Evolutionary conservation across 2,113 vertebrate species (phyloP), one percentile per base, ranked within the genome.

Genomic region (Oenanthe melanoleuca): DNA sequence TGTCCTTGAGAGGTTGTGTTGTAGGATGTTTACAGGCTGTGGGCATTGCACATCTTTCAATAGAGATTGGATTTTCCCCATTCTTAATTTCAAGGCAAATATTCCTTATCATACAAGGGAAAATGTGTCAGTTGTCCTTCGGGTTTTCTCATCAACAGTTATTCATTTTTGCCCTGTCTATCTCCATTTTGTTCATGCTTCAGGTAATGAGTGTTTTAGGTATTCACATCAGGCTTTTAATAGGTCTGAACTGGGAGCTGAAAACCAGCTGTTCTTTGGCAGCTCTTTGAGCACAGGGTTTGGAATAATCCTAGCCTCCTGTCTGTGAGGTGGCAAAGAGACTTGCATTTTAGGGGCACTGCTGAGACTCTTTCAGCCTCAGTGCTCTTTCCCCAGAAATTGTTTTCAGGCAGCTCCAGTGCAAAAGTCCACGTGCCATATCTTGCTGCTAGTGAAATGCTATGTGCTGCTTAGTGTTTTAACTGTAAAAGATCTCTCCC

Each of bases 61-160:
- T 57, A 29, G 44, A 65, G 37, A 24, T 34, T 69, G 57, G 56
- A 40, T 67, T 89, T 85, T 50, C 21, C 49, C 47, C 8, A 1
- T 79, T 87, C 66, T 75, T 71, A 53, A 87, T 84, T 87, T 85
- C 52, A 53, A 86, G 37, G 38, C 44, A 89, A 28, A 69, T 60
- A 55, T 1, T 67, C 44, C 20, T 75, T 60, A 23, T 25, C 21
- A n/a, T 49, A 61, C 20, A 16, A 40, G 33, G 47, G 29, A 34
- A 55, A 52, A 67, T 7, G 8, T 56, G 40, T 59, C 64, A 57
- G 45, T 22, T 84, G 42, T 33, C 28, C 59, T 65, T 88, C 73
- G 53, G 45, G 59, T 92, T 88, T 90, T 89, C 67, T 60, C 33
- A 56, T 69, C 67, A 49, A 47, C 57, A 63, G 0, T 12, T 28